Percentiles rank a stretch among this genome's conserved stretches.
Evolutionary conservation across 2,797 vertebrate species (phyloP).

Genomic region (Dromococcyx pavoninus): DNA sequence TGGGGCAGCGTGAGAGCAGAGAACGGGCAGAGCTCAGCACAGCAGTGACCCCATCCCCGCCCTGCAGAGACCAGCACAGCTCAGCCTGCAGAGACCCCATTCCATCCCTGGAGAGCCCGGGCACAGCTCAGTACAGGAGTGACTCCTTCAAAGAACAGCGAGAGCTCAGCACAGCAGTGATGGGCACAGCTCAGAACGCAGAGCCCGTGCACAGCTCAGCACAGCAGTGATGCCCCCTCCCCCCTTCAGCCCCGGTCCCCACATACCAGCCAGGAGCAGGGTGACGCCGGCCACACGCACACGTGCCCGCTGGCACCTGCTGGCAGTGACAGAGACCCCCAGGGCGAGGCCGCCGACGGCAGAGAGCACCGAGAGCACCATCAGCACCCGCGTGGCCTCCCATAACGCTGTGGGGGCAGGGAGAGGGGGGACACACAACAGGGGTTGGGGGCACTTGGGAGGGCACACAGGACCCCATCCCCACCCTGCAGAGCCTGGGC

Average conservation of each 20-base stretch:
- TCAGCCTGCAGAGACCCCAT: neutral
- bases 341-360: conserved; percentile 80
- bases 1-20: neutral
- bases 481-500: neutral
- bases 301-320: conserved; percentile 67
- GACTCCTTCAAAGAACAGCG: neutral
- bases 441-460: neutral
- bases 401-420: conserved; percentile 78
- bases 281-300: conserved; percentile 78
- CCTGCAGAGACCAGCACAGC: neutral
- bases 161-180: neutral
- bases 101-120: no score
- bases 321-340: conserved; percentile 77
- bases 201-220: neutral
- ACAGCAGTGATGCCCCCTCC: neutral
- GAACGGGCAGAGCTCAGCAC: neutral
- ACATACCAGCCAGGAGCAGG: conserved; percentile 81
- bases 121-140: no score
- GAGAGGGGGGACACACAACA: neutral
- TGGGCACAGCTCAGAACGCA: neutral
- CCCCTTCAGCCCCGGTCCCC: no score
- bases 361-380: conserved; percentile 84
- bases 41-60: no score
- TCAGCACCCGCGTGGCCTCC: conserved; percentile 86
- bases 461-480: no score